Evolutionary conservation across 1,140 invertebrate species (phyloP), one percentile per base, ranked within the genome.

Genomic region (Cotesia vestalis): DNA sequence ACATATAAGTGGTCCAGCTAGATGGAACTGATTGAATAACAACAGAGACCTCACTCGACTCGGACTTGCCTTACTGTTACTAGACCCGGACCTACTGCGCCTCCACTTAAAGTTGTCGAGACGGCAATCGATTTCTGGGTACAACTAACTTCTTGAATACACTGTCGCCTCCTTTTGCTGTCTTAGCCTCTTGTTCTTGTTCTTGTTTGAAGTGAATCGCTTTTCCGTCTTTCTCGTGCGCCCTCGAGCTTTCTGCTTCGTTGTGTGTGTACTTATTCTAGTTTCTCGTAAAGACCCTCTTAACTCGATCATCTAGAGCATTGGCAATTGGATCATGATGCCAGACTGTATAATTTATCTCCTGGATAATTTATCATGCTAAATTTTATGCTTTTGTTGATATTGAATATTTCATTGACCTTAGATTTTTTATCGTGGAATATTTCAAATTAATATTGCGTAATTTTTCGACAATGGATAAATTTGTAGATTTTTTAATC

Each of bases 21-120:
- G 68, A 70, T 73, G 53, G 66, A 71, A 71, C 73, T 74, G 51
- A 71, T 74, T 74, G 64, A 74, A 67, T 74, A 71, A 74, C 69
- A 74, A 63, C 63, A 34, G 69, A 2, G 53, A 57, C 40, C 5
- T 46, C 11, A 53, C 60, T 51, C 53, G 51, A 38, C 66, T 59
- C 38, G 17, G 1, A 59, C 27, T 27, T 17, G 17, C 35, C 53
- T 51, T 55, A 53, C 63, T 46, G 36, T 59, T 46, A 20, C 52
- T 46, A 14, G 40, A 40, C 60, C 17, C 66, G 38, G 40, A 46
- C 40, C 40, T 46, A 46, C 17, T 64, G 61, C 36, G 61, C 46
- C 38, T 35, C 51, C 52, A 53, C 66, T 67, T 51, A 34, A 38
- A 64, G 62, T 51, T 53, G 66, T 67, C 66, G 51, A 27, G 52